Evolutionary conservation across 2,888 invertebrate genomes (phyloP).

Genomic region (Quadroppia sp.): DNA sequence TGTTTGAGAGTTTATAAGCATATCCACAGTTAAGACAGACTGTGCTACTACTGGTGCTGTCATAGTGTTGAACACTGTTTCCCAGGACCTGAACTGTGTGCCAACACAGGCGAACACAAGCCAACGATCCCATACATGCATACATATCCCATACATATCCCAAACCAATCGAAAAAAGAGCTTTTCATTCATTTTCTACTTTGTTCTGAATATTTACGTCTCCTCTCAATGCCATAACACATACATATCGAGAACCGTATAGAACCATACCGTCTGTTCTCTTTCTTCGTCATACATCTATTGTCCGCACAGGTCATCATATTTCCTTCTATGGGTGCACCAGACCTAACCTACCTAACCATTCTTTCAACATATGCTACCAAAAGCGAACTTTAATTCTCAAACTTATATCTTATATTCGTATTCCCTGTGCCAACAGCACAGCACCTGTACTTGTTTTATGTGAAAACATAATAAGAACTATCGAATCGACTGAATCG

Average conservation of each 20-base stretch:
- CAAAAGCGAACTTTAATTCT: conserved; percentile 19
- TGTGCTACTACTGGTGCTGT: conserved; percentile 5
- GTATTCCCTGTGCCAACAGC: neutral
- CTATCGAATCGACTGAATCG: neutral
- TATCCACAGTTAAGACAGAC: conserved; percentile 21
- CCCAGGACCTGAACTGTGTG: conserved; percentile 17
- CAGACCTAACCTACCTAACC: neutral
- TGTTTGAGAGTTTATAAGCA: conserved; percentile 25
- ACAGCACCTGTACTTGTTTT: conserved; percentile 29
- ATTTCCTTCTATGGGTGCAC: conserved; percentile 37
- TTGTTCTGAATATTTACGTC: conserved; percentile 31
- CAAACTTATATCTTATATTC: neutral
- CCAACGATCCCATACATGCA: conserved; percentile 25
- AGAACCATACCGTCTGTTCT: conserved; percentile 35
- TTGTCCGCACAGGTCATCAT: conserved; percentile 37
- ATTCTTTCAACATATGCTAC: conserved; percentile 23
- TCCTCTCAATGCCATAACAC: conserved; percentile 19
- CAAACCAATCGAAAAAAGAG: neutral
- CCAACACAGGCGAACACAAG: conserved; percentile 14
- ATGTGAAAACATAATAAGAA: conserved; percentile 9
- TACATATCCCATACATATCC: too few species aligned
- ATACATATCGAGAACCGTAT: conserved; percentile 31
- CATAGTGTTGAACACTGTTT: conserved; percentile 1
- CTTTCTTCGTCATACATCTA: conserved; percentile 32
- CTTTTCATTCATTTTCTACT: conserved; percentile 34